These are phyloP conservation scores for Hoplostethus atlanticus DNA, from an alignment of 2,797 vertebrate species.

Conservation along the genomic window DNA sequence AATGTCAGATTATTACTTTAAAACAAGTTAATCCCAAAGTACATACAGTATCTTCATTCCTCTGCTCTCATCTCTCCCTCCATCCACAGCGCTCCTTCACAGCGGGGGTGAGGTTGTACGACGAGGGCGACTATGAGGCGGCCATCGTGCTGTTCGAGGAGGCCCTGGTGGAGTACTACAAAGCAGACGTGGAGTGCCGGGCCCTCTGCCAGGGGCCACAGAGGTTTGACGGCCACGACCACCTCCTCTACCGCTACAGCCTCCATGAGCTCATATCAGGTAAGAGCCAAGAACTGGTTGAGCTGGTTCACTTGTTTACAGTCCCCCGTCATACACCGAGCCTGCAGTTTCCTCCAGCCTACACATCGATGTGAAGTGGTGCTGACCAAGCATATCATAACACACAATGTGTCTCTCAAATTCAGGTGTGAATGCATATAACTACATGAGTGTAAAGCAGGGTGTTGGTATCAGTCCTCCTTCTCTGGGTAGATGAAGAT, in stretches of 20 bases:
- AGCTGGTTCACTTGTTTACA: not conserved
- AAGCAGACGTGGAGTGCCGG: slow-evolving; percentile 91
- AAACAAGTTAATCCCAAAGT: not conserved
- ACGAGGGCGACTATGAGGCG: slow-evolving; percentile 82
- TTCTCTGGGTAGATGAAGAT: slow-evolving; percentile 2
- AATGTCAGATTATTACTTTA: not conserved
- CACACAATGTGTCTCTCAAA: no score
- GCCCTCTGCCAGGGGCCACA: slow-evolving; percentile 92
- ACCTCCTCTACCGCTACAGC: slow-evolving; percentile 89
- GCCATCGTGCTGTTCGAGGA: slow-evolving; percentile 89
- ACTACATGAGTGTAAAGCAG: no score
- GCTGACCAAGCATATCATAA: no score
- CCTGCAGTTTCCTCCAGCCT: not conserved
- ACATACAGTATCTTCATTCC: not conserved
- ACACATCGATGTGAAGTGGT: no score
- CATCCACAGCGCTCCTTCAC: slow-evolving; percentile 88
- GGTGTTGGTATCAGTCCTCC: not conserved
- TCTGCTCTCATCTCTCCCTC: slow-evolving; percentile 3
- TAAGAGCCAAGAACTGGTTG: slow-evolving; percentile 63
- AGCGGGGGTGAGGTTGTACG: slow-evolving; percentile 88
- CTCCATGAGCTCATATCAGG: slow-evolving; percentile 94
- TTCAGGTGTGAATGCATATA: no score
- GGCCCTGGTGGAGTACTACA: slow-evolving; percentile 90
- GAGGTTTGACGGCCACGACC: slow-evolving; percentile 89
- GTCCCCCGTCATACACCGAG: not conserved